Base-by-base conservation (phyloP, 2,888 invertebrate species). In the Eulithis prunata region DNA sequence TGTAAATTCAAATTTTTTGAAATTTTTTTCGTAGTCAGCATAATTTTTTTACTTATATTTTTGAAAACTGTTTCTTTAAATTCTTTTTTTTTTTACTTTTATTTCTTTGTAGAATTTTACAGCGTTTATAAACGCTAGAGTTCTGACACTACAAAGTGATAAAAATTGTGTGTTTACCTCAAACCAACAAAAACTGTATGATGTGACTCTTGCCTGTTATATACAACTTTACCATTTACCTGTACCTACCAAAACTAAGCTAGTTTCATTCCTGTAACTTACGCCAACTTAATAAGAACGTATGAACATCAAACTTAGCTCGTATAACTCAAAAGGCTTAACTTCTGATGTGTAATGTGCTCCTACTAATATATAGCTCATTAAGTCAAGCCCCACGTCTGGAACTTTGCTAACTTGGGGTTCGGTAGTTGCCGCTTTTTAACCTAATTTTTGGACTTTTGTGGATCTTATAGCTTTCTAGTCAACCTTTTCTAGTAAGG, bases 301-400 rank as follows among this genome's bases (percentile, higher is more conserved):
- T 78, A 80, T 78, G 80, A 83, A 77, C 80, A 81, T 82, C 77
- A 80, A 88, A 88, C 81, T 87, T 86, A 65, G 73, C 76, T 83
- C 83, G 81, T 86, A 81, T 82, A 80, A 84, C 79, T 85, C 81
- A 83, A 83, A 82, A 82, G 82, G 74, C 79, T 83, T 76, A 83
- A 84, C 78, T 83, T 83, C 75, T 76, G 77, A 82, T 80, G 70
- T 79, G 77, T 81, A 79, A 78, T 76, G 74, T 75, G 73, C 75
- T 77, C 59, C 70, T 45, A 38, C 62, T 64, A 67, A 71, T 72
- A 71, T 70, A 73, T 73, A 71, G 71, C 71, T 73, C 70, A 70
- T 73, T 73, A 70, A 68, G 58, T 61, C 58, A 28, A 69, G 66
- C 71, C 64, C 45, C 66, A 63, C 64, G 65, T 69, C 68, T 66